Percentiles rank a stretch among this genome's conserved stretches.
phyloP scores from a whole-genome alignment of 1,140 invertebrate species.

The Drosophila miranda region DNA sequence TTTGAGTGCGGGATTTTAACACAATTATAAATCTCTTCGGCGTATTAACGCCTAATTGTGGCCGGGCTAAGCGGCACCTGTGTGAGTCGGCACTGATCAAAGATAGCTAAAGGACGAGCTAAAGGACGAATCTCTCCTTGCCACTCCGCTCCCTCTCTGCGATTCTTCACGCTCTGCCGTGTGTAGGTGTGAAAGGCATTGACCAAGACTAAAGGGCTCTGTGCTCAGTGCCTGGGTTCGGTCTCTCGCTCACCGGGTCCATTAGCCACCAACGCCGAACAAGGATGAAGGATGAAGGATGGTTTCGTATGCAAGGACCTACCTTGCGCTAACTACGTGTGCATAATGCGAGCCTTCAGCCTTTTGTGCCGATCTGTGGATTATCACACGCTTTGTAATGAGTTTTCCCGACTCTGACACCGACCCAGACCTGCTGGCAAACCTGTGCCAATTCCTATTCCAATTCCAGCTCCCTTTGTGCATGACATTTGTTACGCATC shows the following conservation, averaged over 20 bases:
- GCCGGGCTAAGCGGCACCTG: slow-evolving; percentile 55
- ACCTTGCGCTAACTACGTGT: slow-evolving; percentile 79
- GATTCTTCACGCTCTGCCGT: slow-evolving; percentile 69
- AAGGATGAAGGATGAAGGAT: slow-evolving; percentile 24
- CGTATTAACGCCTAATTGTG: slow-evolving; percentile 76
- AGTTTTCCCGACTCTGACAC: slow-evolving; percentile 30
- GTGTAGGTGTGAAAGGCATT: slow-evolving; percentile 75
- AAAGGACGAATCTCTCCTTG: slow-evolving; percentile 17
- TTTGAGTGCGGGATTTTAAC: slow-evolving; percentile 67
- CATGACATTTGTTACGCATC: slow-evolving; percentile 64
- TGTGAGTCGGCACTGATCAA: slow-evolving; percentile 66
- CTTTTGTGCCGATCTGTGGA: slow-evolving; percentile 66
- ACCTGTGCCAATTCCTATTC: slow-evolving; percentile 67
- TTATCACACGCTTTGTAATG: slow-evolving; percentile 77
- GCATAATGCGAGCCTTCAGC: slow-evolving; percentile 56
- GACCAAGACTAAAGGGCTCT: slow-evolving; percentile 76
- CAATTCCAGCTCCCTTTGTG: slow-evolving; percentile 32
- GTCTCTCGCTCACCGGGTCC: slow-evolving; percentile 22
- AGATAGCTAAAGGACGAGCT: slow-evolving; percentile 35
- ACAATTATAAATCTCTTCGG: slow-evolving; percentile 72
- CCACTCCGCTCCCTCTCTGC: slow-evolving; percentile 37
- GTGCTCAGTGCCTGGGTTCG: neutral
- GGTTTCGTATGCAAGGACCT: slow-evolving; percentile 33
- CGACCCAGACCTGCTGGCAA: slow-evolving; percentile 61
- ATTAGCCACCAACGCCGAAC: slow-evolving; percentile 69